phyloP scores from a whole-genome alignment of 2,888 invertebrate species.

The Nomada lathburiana region DNA sequence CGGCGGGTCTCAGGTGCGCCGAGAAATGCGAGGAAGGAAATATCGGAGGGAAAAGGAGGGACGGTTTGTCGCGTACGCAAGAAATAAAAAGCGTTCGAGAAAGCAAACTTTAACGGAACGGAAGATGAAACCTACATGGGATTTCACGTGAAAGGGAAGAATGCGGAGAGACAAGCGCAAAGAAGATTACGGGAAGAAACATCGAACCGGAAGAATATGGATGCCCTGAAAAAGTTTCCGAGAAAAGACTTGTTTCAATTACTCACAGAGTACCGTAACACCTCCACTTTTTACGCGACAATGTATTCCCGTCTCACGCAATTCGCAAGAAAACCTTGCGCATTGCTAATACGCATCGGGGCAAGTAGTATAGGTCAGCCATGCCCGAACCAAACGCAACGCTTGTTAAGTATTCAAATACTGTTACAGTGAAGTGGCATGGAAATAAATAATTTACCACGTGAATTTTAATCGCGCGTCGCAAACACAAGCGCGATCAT shows the following conservation, averaged over 20 bases:
- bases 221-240: neutral
- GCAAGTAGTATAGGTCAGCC: constrained; percentile 18
- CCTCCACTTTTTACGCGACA: no score
- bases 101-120: constrained; percentile 34
- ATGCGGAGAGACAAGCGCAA: constrained; percentile 12
- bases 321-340: no score
- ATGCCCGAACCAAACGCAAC: constrained; percentile 12
- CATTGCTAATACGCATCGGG: no score
- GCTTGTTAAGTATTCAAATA: constrained; percentile 11
- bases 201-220: constrained; percentile 11
- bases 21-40: neutral
- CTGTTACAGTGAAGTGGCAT: no score
- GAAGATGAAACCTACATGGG: constrained; percentile 35
- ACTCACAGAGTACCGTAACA: neutral
- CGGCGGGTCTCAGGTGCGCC: constrained; percentile 26
- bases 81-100: constrained; percentile 35
- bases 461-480: constrained; percentile 12
- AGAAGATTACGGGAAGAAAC: constrained; percentile 43
- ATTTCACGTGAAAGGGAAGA: constrained; percentile 10
- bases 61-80: constrained; percentile 21
- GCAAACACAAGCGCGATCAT: no score
- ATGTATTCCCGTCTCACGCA: no score
- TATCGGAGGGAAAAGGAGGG: constrained; percentile 30
- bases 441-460: no score
- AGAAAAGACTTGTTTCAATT: constrained; percentile 8